Evolutionary conservation across 2,797 vertebrate genomes (phyloP), one percentile per base, ranked within the genome.

Genomic region (Anniella stebbinsi): DNA sequence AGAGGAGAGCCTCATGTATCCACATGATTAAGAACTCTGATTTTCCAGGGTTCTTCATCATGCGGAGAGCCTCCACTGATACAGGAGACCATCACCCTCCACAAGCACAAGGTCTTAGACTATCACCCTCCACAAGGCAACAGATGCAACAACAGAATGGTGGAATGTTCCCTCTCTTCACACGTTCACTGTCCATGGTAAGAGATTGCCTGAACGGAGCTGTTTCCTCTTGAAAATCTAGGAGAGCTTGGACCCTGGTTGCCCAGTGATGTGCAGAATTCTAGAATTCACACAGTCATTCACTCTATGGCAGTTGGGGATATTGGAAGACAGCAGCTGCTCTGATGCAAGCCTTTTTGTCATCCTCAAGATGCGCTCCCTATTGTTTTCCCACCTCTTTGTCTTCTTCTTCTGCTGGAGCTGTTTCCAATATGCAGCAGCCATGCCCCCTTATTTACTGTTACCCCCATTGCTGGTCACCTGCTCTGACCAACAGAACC

Each of bases 401-500:
- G 30, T 93, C 0, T 2, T 93, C 17, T 87, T 92, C 45, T n/a
- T 93, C 0, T 2, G 3, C 57, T 82, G 13, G 76, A 18, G 48
- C 48, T 41, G 70, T 4, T 30, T 23, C 28, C 21, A 0, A 1
- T 9, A 70, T 36, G 23, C 3, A 6, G 36, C 0, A 1, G 51
- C 54, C 0, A 3, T 57, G 3, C 3, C 63, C n/a, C 21, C 25
- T 3, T 72, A 0, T 0, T 72, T 95, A 23, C 90, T 72, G 85
- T 89, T 91, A 1, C 48, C 92, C 0, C 93, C 93, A 0, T 28
- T 95, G 66, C 12, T 70, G 33, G 73, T 95, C 60, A 88, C 69
- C 86, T 96, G 96, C 81, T 1, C 84, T 25, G 67, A 82, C 38
- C 86, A 66, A 38, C 80, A 89, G 0, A 82, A 90, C 0, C 78